phyloP scores from a whole-genome alignment of 2,113 vertebrate genomes.

The Istiophorus platypterus region DNA sequence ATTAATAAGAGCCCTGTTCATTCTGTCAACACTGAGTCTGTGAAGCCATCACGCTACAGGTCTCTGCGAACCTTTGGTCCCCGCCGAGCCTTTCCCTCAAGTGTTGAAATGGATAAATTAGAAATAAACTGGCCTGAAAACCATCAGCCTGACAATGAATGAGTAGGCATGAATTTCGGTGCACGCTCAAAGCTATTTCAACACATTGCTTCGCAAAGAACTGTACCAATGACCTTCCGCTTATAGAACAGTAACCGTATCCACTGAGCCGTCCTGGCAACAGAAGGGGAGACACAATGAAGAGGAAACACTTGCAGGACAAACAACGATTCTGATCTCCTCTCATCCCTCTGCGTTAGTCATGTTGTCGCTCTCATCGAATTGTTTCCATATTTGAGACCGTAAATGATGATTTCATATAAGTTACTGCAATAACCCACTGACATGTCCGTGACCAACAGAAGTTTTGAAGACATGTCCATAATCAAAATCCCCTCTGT shows the following conservation, averaged over 20 bases:
- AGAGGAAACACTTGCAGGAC: constrained; percentile 49
- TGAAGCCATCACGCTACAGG: background rate
- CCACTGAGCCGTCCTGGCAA: constrained; percentile 41
- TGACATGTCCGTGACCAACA: background rate
- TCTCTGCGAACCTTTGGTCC: background rate
- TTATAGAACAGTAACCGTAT: constrained; percentile 54
- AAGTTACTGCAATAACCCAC: background rate
- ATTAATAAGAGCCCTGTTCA: background rate
- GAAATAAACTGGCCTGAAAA: constrained; percentile 12
- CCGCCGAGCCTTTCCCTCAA: constrained; percentile 2
- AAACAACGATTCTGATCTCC: constrained; percentile 44
- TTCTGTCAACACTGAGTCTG: background rate
- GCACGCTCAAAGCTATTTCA: constrained; percentile 29
- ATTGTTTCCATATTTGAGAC: constrained; percentile 9
- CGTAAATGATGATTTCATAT: background rate
- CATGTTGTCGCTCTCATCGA: background rate
- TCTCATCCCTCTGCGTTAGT: constrained; percentile 17
- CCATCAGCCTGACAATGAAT: background rate
- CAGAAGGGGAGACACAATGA: constrained; percentile 32
- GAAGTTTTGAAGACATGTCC: background rate
- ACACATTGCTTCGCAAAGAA: constrained; percentile 18
- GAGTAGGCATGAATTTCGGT: constrained; percentile 27
- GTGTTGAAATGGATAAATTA: constrained; percentile 20
- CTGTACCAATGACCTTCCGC: constrained; percentile 61
- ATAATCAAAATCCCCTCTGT: background rate